Conservation (phyloP, 2,888 invertebrate species). For the Trilocha varians region DNA sequence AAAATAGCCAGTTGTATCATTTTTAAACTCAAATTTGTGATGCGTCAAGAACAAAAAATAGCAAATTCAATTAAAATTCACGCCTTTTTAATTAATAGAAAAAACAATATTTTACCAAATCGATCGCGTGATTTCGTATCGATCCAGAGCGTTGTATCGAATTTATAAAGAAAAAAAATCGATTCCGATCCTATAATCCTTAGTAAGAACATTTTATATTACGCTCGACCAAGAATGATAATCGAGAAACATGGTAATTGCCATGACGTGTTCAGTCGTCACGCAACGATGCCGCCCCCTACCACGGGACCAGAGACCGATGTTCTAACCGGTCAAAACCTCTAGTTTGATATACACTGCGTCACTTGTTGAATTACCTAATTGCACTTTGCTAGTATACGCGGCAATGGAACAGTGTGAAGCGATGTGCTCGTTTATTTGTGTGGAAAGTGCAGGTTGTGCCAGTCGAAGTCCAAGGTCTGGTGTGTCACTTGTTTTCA, state of each 20-base stretch:
- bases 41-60: too few relatives aligned
- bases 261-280: constrained; percentile 53
- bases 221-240: constrained; percentile 38
- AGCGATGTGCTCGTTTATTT: constrained; percentile 16
- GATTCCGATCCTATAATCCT: constrained; percentile 23
- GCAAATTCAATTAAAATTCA: too few relatives aligned
- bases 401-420: constrained; percentile 41
- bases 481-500: constrained; percentile 37
- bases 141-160: constrained; percentile 5
- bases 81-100: too few relatives aligned
- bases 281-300: constrained; percentile 56
- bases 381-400: constrained; percentile 29
- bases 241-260: constrained; percentile 50
- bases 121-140: constrained; percentile 4
- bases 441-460: constrained; percentile 35
- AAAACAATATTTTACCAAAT: too few relatives aligned
- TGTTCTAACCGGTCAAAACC: constrained; percentile 20
- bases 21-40: too few relatives aligned
- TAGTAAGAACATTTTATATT: constrained; percentile 25
- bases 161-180: constrained; percentile 6
- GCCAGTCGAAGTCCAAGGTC: constrained; percentile 55
- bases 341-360: constrained; percentile 26
- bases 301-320: constrained; percentile 38
- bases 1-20: too few relatives aligned
- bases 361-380: constrained; percentile 24